Evolutionary conservation across 2,113 vertebrate species (phyloP).

Genomic region (Cranoglanis bouderius): DNA sequence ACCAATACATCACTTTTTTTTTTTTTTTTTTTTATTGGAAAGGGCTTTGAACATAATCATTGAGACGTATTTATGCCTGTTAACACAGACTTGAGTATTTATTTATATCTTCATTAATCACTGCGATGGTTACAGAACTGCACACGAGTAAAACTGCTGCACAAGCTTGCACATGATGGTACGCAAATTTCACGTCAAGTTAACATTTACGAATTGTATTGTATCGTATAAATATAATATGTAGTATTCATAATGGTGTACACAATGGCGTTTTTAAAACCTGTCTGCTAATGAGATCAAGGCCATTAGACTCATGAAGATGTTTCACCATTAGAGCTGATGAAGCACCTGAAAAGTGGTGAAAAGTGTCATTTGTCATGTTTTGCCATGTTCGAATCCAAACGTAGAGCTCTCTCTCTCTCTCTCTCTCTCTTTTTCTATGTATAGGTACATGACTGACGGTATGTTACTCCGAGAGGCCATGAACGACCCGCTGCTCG

Average conservation of each 20-base stretch:
- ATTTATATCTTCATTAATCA: not conserved
- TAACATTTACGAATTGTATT: not conserved
- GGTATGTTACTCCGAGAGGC: conserved; percentile 96
- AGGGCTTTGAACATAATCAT: not conserved
- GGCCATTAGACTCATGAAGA: not conserved
- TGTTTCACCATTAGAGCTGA: not conserved
- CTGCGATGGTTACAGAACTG: not conserved
- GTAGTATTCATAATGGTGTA: not conserved
- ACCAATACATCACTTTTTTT: not conserved
- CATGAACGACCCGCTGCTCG: conserved; percentile 96
- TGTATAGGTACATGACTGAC: conserved; percentile 91
- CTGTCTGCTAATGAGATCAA: not conserved
- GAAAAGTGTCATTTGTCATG: not conserved
- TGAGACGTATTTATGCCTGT: not conserved
- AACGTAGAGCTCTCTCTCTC: too few relatives aligned
- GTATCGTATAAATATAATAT: not conserved
- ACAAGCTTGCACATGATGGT: not conserved
- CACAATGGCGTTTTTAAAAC: not conserved
- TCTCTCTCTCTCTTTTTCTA: not conserved
- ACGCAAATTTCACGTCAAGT: not conserved
- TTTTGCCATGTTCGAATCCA: not conserved
- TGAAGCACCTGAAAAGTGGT: not conserved
- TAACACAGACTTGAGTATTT: not conserved
- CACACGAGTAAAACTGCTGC: not conserved
- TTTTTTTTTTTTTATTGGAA: not conserved